Conservation (phyloP, 2,113 vertebrate species). For the Plestiodon gilberti region DNA sequence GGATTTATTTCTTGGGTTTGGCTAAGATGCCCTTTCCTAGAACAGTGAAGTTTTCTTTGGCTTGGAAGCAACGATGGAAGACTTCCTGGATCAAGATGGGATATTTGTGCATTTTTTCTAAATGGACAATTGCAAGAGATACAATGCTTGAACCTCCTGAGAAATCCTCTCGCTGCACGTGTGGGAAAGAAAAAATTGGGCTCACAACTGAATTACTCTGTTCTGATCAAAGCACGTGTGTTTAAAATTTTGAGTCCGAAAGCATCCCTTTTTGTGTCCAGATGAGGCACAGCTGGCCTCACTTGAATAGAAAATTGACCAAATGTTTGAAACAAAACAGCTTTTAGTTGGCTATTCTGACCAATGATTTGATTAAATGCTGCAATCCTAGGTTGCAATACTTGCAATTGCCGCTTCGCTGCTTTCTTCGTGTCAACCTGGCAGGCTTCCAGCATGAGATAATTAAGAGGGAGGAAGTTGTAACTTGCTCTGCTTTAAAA, state of each 20-base stretch:
- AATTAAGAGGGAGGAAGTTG: accelerated
- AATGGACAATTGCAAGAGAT: background rate
- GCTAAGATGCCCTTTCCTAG: background rate
- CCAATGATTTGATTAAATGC: too few species aligned
- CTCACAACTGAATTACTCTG: background rate
- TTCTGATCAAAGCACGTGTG: too few species aligned
- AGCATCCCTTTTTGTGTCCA: too few species aligned
- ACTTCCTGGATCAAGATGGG: background rate
- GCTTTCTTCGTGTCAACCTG: background rate
- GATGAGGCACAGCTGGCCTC: too few species aligned
- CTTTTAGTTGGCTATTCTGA: too few species aligned
- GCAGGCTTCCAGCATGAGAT: background rate
- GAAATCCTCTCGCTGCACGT: background rate
- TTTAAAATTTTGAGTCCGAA: too few species aligned
- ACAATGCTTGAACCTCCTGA: background rate
- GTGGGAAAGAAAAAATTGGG: background rate
- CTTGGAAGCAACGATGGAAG: too few species aligned
- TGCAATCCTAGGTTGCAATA: too few species aligned
- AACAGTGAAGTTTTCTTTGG: background rate
- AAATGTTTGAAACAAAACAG: too few species aligned
- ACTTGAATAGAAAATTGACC: too few species aligned
- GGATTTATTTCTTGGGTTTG: background rate
- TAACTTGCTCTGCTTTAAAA: background rate
- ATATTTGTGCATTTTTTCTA: background rate
- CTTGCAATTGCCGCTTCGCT: background rate